Conservation (phyloP, 2,113 vertebrate genomes). For the Ellobius talpinus region DNA sequence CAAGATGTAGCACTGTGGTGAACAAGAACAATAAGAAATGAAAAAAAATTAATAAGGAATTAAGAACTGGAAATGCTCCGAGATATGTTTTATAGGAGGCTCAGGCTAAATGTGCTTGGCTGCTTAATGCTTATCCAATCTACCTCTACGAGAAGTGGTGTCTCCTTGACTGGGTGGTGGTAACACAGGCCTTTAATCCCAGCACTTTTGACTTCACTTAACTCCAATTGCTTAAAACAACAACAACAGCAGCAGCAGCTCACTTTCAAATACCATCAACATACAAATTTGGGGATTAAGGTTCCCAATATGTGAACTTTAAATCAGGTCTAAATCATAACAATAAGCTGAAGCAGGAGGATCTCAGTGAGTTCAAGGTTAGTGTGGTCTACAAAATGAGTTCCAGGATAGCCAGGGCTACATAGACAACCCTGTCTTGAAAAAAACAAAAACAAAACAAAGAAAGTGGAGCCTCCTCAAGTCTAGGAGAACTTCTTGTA, state of each 20-base stretch:
- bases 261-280: background rate
- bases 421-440: background rate
- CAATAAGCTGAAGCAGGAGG: background rate
- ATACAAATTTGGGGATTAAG: background rate
- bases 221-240: background rate
- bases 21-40: slow-evolving; percentile 9
- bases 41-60: background rate
- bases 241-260: background rate
- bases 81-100: background rate
- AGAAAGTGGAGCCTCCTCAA: background rate
- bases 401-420: background rate
- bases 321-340: background rate
- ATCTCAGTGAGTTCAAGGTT: too few species aligned
- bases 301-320: background rate
- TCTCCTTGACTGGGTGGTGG: background rate
- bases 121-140: background rate
- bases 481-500: background rate
- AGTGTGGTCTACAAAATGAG: background rate
- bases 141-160: background rate
- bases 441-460: background rate
- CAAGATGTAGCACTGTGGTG: background rate
- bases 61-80: background rate
- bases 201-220: background rate
- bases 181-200: background rate
- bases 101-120: background rate